Conservation (phyloP, 2,888 invertebrate species). For the Chrysomela aeneicollis region DNA sequence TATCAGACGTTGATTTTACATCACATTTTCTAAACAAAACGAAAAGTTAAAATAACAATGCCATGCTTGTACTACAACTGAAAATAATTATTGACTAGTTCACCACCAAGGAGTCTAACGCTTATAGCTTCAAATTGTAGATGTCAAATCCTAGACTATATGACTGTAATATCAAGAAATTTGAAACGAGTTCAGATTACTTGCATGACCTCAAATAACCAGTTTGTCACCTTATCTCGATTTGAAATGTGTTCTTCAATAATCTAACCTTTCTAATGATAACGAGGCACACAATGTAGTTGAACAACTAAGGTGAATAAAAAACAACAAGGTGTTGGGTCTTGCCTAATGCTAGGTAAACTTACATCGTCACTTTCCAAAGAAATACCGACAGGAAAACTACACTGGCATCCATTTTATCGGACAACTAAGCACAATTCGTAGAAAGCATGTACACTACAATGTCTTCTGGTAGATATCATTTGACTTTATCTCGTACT, state of each 20-base stretch:
- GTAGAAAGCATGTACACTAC: constrained; percentile 48
- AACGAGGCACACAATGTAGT: neutral
- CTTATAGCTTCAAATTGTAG: neutral
- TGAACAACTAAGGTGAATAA: neutral
- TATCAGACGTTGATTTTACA: neutral
- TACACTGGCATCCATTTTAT: constrained; percentile 49
- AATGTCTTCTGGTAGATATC: constrained; percentile 47
- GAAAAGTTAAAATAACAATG: no score
- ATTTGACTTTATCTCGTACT: constrained; percentile 50
- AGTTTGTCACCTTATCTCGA: neutral
- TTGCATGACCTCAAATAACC: constrained; percentile 5
- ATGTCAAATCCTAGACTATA: neutral
- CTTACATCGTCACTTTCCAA: constrained; percentile 42
- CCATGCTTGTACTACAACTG: no score
- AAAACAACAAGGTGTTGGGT: neutral
- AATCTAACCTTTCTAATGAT: constrained; percentile 11
- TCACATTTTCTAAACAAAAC: neutral
- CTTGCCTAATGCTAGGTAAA: constrained; percentile 18
- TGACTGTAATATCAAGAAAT: neutral
- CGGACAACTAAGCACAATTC: constrained; percentile 42
- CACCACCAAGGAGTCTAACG: no score
- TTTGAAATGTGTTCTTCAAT: neutral
- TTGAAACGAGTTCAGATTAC: neutral
- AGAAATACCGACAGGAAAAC: constrained; percentile 42
- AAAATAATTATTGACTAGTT: no score